Percentiles rank a stretch among this genome's conserved stretches.
Conservation (phyloP, 2,113 vertebrate genomes). For the Chroicocephalus ridibundus region DNA sequence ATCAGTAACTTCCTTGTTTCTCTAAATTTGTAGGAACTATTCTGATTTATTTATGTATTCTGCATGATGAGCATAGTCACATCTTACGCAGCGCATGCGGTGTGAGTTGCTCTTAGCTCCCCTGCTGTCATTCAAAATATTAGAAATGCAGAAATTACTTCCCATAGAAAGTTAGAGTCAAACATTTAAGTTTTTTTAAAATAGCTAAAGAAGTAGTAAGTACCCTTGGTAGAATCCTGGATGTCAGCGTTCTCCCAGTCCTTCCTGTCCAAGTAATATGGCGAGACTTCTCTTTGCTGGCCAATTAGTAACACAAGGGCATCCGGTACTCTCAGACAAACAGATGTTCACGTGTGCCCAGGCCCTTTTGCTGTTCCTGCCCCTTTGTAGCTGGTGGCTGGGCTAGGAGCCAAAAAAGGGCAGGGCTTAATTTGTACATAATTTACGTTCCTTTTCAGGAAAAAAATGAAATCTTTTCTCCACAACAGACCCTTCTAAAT, state of each 20-base stretch:
- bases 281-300: neutral
- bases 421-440: slow-evolving; percentile 31
- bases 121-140: neutral
- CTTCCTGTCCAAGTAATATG: neutral
- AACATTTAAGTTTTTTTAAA: neutral
- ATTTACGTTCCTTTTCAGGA: neutral
- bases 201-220: neutral
- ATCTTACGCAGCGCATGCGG: rapidly evolving
- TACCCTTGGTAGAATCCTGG: slow-evolving; percentile 20
- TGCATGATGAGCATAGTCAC: neutral
- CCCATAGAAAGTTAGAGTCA: neutral
- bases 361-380: neutral
- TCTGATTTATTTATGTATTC: neutral
- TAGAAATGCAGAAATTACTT: neutral
- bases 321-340: neutral
- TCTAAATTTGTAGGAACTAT: neutral
- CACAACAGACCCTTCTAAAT: neutral
- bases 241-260: neutral
- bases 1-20: neutral
- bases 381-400: neutral
- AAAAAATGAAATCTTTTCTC: neutral
- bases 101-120: neutral
- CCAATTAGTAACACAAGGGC: neutral
- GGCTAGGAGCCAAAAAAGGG: slow-evolving; percentile 36
- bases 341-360: neutral